Conservation (phyloP, 2,888 invertebrate genomes). For the Drosophila mayaguana region DNA sequence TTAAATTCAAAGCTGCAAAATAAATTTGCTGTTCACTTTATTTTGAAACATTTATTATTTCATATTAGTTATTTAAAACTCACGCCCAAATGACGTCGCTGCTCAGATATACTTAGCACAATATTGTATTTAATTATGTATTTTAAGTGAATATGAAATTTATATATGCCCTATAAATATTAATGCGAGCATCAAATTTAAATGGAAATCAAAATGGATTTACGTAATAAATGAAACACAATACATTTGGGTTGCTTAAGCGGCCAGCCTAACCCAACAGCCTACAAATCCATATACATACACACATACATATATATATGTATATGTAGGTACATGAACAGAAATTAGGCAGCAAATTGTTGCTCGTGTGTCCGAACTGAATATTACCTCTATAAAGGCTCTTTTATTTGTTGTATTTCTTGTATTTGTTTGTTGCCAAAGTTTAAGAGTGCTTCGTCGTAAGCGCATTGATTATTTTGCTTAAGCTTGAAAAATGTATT, state of each 20-base stretch:
- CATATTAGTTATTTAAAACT: background rate
- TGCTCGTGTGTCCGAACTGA: background rate
- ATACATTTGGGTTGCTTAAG: background rate
- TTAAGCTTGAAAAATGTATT: constrained; percentile 28
- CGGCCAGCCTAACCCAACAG: background rate
- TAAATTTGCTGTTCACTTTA: background rate
- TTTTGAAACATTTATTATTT: background rate
- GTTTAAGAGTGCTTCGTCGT: constrained; percentile 13
- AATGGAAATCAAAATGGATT: background rate
- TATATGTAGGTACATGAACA: background rate
- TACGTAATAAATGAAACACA: background rate
- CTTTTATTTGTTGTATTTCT: background rate
- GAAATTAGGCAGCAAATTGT: background rate
- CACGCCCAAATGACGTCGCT: background rate
- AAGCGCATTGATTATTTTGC: constrained; percentile 33
- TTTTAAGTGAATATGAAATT: background rate
- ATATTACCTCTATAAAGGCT: background rate
- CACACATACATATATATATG: background rate
- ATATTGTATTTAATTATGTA: background rate
- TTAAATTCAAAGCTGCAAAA: background rate
- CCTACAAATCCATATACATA: background rate
- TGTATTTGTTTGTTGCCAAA: constrained; percentile 1
- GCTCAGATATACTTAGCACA: background rate
- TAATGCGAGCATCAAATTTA: background rate
- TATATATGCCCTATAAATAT: background rate